Base-by-base conservation (phyloP, 53 echinoderm and acorn worm species). In the Arbacia lixula region DNA sequence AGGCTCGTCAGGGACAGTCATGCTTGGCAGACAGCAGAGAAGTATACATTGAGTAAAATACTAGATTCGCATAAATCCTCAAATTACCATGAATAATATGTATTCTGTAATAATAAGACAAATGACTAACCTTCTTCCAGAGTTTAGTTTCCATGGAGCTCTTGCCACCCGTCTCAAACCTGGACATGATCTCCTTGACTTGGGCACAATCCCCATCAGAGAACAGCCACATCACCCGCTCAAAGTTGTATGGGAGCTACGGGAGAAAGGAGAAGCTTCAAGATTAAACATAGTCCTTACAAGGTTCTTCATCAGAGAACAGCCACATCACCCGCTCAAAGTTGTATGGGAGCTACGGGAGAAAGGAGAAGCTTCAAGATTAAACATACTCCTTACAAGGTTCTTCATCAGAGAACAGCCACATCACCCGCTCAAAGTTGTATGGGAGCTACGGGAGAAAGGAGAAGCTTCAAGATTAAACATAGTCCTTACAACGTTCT, bases 241-340 rank as follows among this genome's bases (percentile, higher is more conserved):
- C 93, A n/a, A 91, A 71, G 60, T 96, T 96, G 86, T 96, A 95
- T 21, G 95, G 93, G 21, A 67, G 72, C 95, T 95, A 79, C 46
- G 33, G 38, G 20, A 32, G 83, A 55, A 74, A 6, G 33, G 36
- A 53, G 57, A n/a, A n/a, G n/a, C n/a, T n/a, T n/a, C n/a, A n/a
- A n/a, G 57, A 46, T 46, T 46, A 46, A 14, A 46, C 14, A 46
- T 46, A 14, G 14, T 10, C 8, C 8, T 46, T 46, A 46, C 8
- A 46, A 46, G 9, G 14, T 46, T 46, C 8, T 46, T 10, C 49
- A 46, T 8, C 14, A n/a, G n/a, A n/a, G n/a, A n/a, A n/a, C n/a
- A n/a, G n/a, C n/a, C n/a, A n/a, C n/a, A n/a, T n/a, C n/a, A n/a
- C n/a, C n/a, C n/a, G n/a, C n/a, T n/a, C n/a, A n/a, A n/a, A n/a